These are phyloP conservation scores for Aphidoletes aphidimyza DNA, from an alignment of 2,888 invertebrate genomes.

Conservation along the genomic window DNA sequence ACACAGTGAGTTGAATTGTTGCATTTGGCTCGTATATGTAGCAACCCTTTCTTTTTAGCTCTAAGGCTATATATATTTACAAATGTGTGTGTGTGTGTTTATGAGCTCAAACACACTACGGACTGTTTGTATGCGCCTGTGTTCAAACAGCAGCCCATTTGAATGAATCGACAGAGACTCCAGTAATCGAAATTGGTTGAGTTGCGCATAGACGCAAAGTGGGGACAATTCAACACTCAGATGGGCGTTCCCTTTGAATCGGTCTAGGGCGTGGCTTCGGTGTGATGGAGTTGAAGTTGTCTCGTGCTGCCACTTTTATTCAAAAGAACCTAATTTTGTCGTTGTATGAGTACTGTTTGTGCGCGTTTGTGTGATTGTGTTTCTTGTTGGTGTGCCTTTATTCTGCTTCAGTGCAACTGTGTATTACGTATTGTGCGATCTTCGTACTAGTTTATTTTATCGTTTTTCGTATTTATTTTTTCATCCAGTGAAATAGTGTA, in stretches of 20 bases:
- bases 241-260: slow-evolving; percentile 36
- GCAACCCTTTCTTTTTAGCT: neutral
- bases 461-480: neutral
- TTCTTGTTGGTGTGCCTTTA: neutral
- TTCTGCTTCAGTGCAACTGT: no score
- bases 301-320: neutral
- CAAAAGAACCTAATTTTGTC: neutral
- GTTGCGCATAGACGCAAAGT: neutral
- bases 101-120: neutral
- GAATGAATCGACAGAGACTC: neutral
- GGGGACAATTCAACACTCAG: neutral
- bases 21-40: neutral
- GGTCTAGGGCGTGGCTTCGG: slow-evolving; percentile 27
- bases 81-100: neutral
- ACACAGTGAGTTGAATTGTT: neutral
- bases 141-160: neutral
- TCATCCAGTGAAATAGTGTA: slow-evolving; percentile 46
- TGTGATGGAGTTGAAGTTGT: neutral
- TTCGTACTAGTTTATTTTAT: neutral
- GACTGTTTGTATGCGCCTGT: no score
- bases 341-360: neutral
- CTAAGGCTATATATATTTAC: neutral
- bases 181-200: neutral
- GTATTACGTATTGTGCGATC: neutral
- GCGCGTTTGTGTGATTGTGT: neutral